Base-by-base conservation (phyloP, 1,140 invertebrate genomes). In the Liolophura sinensis region DNA sequence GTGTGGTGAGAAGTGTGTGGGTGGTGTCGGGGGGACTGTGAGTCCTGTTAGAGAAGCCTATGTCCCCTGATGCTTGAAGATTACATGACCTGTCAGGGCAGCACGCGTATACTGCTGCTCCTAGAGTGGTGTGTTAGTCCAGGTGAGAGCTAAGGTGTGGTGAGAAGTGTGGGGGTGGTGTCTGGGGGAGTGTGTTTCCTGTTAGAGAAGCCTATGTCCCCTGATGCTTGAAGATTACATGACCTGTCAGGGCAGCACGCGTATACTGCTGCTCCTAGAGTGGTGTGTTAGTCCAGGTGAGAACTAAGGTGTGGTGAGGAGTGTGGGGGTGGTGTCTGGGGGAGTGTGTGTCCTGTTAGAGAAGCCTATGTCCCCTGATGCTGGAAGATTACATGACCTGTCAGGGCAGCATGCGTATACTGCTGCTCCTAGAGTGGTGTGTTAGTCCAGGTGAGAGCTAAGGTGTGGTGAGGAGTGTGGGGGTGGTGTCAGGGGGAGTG, bases 21-120 rank as follows among this genome's bases (percentile, higher is more conserved):
- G 31, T 3, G 55, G 67, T 62, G 85, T 6, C 84, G 85, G 67
- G 79, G 84, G 15, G 80, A 80, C 46, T 82, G 82, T 0, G 76
- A 85, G 70, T 69, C 79, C 0, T 77, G 76, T 54, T 67, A 85
- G 50, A 78, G 76, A 58, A 78, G 78, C 1, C 65, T 85, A 16
- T 77, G 77, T 49, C 84, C 83, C 11, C 64, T 80, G 27, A 77
- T 85, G 76, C 59, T 80, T 16, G 80, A 82, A 20, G 81, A 85
- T 51, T 84, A 82, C 68, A 83, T 85, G 79, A 78, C 70, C 9
- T 83, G 78, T 65, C 79, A 85, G 63, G 84, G 82, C 0, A 78
- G 73, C 65, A 85, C 82, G 7, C 72, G 83, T 11, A 68, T 85
- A 1, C 73, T 85, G 15, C 31, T 48, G n/a, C 52, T n/a, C 25